Evolutionary conservation across 2,797 vertebrate genomes (phyloP).

Genomic region (Alauda arvensis): DNA sequence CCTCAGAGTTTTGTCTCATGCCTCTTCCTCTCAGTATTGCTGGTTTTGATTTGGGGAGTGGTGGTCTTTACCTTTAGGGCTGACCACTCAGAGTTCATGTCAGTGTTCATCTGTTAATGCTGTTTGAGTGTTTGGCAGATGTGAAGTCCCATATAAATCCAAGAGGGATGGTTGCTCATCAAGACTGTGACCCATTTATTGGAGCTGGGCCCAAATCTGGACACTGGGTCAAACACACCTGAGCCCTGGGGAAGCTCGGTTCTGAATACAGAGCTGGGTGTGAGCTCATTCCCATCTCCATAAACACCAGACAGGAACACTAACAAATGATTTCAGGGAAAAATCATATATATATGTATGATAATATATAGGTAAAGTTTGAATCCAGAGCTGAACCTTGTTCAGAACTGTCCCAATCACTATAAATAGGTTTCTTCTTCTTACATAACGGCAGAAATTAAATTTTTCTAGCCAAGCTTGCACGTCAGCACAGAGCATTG

Average conservation of each 20-base stretch:
- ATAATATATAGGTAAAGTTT: neutral
- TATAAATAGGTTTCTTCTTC: neutral
- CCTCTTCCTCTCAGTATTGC: neutral
- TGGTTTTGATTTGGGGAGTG: neutral
- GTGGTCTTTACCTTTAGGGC: neutral
- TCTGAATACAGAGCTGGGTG: neutral
- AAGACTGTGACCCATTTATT: neutral
- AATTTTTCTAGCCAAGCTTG: neutral
- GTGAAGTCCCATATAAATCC: neutral
- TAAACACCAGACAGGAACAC: constrained; percentile 9
- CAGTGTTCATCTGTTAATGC: neutral
- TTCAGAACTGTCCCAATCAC: neutral
- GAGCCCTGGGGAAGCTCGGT: neutral
- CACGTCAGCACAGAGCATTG: neutral
- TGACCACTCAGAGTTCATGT: neutral
- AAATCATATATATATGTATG: neutral
- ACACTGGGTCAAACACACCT: neutral
- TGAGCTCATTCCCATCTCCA: neutral
- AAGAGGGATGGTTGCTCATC: neutral
- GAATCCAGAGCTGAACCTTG: neutral
- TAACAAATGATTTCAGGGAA: neutral
- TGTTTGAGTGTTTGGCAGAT: neutral
- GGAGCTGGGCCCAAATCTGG: neutral
- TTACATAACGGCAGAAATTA: neutral
- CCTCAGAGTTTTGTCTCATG: neutral